Percentiles rank a stretch among this genome's conserved stretches.
Conservation (phyloP, 1,140 invertebrate species). For the Cardiocondyla obscurior region DNA sequence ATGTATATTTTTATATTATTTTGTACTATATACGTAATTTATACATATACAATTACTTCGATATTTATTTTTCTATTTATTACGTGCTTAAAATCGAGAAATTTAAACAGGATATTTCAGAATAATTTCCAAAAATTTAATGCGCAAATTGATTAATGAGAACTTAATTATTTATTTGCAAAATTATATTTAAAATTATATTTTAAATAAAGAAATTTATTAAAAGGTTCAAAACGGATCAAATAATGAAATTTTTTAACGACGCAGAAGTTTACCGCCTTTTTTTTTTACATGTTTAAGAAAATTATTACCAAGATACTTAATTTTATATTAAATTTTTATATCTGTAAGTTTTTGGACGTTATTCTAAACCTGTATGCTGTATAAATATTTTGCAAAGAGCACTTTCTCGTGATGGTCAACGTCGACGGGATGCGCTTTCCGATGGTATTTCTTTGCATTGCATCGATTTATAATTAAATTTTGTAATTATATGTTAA, state of each 20-base stretch:
- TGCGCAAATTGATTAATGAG: background rate
- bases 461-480: conserved; percentile 18
- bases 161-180: background rate
- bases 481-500: background rate
- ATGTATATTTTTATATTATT: conserved; percentile 53
- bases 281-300: background rate
- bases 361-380: conserved; percentile 26
- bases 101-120: conserved; percentile 14
- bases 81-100: conserved; percentile 52
- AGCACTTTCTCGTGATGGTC: conserved; percentile 31
- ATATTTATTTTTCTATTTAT: conserved; percentile 49
- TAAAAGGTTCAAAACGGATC: background rate
- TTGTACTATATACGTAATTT: conserved; percentile 41
- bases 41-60: conserved; percentile 36
- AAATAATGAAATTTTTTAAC: background rate
- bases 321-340: background rate
- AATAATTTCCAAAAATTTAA: background rate
- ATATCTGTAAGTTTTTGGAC: background rate
- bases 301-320: background rate
- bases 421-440: conserved; percentile 21
- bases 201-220: background rate
- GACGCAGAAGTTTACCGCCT: background rate
- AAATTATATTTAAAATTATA: background rate
- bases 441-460: background rate
- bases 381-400: conserved; percentile 54